Percentiles rank a stretch among this genome's conserved stretches.
These are phyloP conservation scores for Tychaedon coryphoeus DNA, from an alignment of 2,113 vertebrate genomes.

Conservation along the genomic window DNA sequence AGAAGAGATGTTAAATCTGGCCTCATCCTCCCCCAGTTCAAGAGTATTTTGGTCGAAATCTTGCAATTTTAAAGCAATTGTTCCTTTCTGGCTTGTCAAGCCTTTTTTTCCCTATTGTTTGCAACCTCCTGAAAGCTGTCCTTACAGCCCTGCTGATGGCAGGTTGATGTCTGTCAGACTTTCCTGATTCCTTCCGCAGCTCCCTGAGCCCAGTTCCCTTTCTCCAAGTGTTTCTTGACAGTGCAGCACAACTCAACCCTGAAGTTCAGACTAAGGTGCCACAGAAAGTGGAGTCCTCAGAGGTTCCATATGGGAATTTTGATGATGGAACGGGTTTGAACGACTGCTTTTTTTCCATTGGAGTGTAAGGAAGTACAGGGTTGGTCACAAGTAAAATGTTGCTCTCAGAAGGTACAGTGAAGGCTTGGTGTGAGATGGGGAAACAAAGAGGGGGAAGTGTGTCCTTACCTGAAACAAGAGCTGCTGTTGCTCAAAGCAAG, in stretches of 20 bases:
- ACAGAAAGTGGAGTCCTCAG: background rate
- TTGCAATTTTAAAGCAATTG: background rate
- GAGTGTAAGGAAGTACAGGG: background rate
- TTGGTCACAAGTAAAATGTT: background rate
- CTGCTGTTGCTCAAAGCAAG: background rate
- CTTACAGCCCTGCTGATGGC: background rate
- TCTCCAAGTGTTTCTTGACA: background rate
- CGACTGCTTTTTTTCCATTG: background rate
- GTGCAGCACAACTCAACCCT: background rate
- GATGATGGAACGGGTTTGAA: background rate
- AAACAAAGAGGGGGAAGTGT: background rate
- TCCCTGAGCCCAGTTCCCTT: background rate
- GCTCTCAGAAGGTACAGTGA: background rate
- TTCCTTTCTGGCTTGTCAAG: background rate
- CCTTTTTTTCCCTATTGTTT: background rate
- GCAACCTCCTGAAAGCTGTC: background rate
- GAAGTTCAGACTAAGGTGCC: background rate
- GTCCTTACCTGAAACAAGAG: background rate
- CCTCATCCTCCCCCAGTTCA: background rate
- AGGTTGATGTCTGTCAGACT: background rate
- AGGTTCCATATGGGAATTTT: background rate
- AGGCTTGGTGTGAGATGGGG: background rate
- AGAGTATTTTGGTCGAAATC: background rate
- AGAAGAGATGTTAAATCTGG: background rate
- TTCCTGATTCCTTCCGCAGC: background rate